Evolutionary conservation across 2,797 vertebrate species (phyloP).

Genomic region (Hylomyscus alleni): DNA sequence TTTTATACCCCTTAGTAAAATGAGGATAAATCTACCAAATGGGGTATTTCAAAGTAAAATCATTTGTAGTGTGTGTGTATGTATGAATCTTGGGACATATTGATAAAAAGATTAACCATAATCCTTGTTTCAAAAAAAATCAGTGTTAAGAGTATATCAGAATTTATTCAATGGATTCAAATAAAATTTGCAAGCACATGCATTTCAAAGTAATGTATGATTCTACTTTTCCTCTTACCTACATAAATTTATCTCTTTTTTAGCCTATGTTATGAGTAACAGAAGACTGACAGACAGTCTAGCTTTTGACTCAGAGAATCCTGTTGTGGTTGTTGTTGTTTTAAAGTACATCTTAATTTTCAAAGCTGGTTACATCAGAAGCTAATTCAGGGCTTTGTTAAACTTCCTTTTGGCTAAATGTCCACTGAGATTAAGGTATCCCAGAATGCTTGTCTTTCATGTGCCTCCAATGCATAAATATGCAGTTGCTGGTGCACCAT

Average conservation of each 20-base stretch:
- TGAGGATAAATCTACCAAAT: background rate
- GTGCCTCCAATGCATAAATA: background rate
- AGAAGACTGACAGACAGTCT: background rate
- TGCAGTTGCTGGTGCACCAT: background rate
- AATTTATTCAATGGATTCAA: conserved; percentile 30
- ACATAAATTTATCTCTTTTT: conserved; percentile 37
- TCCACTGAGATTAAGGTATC: background rate
- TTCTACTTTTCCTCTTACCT: background rate
- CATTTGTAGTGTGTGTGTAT: background rate
- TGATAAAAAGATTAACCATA: background rate
- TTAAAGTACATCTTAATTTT: background rate
- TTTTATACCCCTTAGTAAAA: conserved; percentile 38
- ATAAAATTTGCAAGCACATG: background rate
- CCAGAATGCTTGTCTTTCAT: background rate
- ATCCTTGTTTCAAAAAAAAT: background rate
- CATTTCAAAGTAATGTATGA: conserved; percentile 17
- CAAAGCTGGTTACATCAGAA: background rate
- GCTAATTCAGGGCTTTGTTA: background rate
- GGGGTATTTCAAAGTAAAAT: background rate
- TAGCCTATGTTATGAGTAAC: background rate
- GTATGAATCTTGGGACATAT: background rate
- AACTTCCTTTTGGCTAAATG: background rate
- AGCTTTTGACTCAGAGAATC: conserved; percentile 28
- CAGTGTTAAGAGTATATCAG: background rate
- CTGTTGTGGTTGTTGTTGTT: background rate